Conservation (phyloP, 1,140 invertebrate genomes). For the Philopotamus ludificatus region DNA sequence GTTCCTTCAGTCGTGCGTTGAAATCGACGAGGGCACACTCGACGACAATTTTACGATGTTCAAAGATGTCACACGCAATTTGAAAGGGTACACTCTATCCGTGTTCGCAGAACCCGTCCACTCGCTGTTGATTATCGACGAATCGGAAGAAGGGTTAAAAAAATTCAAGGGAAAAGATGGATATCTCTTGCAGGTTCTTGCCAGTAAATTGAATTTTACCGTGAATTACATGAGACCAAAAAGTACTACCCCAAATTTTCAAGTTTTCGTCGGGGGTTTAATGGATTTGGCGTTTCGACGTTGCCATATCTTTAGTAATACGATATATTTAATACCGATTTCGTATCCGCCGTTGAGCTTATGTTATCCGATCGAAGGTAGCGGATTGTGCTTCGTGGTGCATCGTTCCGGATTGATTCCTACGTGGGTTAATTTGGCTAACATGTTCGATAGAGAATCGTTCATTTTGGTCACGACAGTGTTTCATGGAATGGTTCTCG, state of each 20-base stretch:
- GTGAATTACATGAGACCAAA: slow-evolving; percentile 7
- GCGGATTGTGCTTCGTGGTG: slow-evolving; percentile 34
- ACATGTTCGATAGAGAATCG: slow-evolving; percentile 28
- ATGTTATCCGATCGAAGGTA: slow-evolving; percentile 32
- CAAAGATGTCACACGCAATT: slow-evolving; percentile 17
- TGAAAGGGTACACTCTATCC: slow-evolving; percentile 20
- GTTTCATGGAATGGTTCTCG: slow-evolving; percentile 11
- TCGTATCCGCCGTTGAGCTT: slow-evolving; percentile 24
- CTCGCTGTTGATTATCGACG: slow-evolving; percentile 8
- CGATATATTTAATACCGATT: slow-evolving; percentile 19
- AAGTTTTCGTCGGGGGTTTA: slow-evolving; percentile 18
- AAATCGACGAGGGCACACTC: neutral
- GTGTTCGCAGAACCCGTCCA: slow-evolving; percentile 15
- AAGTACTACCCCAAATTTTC: neutral
- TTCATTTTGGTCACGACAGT: slow-evolving; percentile 15
- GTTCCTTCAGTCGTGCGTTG: slow-evolving; percentile 12
- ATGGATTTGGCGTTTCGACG: slow-evolving; percentile 25
- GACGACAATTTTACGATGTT: neutral
- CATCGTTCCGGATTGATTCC: slow-evolving; percentile 25
- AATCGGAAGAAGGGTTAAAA: slow-evolving; percentile 17
- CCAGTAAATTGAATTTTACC: slow-evolving; percentile 32
- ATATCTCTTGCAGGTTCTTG: slow-evolving; percentile 21
- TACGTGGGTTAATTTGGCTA: slow-evolving; percentile 25
- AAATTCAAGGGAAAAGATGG: slow-evolving; percentile 34
- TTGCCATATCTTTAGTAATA: slow-evolving; percentile 16